Evolutionary conservation across 2,888 invertebrate species (phyloP).

Genomic region (Dolichopus griseipennis): DNA sequence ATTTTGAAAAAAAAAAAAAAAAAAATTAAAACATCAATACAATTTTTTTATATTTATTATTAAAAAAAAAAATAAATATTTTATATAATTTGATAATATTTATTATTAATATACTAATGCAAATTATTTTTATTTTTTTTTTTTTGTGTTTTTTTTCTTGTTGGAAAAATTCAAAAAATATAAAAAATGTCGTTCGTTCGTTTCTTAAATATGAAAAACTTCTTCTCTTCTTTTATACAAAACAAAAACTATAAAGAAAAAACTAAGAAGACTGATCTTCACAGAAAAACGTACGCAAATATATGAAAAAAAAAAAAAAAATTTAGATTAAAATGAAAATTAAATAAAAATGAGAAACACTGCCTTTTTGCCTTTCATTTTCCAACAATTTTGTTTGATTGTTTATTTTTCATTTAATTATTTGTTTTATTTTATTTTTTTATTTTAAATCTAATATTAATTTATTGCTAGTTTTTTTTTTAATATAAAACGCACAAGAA

Average conservation of each 20-base stretch:
- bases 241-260: not conserved
- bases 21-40: not conserved
- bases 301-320: not conserved
- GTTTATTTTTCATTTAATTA: not conserved
- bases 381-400: not conserved
- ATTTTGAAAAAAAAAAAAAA: not conserved
- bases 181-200: not conserved
- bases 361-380: not conserved
- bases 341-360: not conserved
- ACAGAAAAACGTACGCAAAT: conserved; percentile 1
- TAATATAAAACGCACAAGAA: no score
- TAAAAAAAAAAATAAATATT: not conserved
- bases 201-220: not conserved
- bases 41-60: not conserved
- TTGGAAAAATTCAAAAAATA: not conserved
- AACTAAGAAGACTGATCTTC: conserved; percentile 4
- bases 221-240: not conserved
- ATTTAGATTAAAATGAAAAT: not conserved
- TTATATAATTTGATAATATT: not conserved
- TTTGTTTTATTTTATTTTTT: no score
- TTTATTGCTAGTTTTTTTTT: not conserved
- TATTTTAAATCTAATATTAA: no score
- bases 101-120: not conserved
- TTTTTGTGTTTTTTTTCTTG: not conserved
- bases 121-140: conserved; percentile 4